Evolutionary conservation across 2,113 vertebrate species (phyloP).

Genomic region (Progne subis): DNA sequence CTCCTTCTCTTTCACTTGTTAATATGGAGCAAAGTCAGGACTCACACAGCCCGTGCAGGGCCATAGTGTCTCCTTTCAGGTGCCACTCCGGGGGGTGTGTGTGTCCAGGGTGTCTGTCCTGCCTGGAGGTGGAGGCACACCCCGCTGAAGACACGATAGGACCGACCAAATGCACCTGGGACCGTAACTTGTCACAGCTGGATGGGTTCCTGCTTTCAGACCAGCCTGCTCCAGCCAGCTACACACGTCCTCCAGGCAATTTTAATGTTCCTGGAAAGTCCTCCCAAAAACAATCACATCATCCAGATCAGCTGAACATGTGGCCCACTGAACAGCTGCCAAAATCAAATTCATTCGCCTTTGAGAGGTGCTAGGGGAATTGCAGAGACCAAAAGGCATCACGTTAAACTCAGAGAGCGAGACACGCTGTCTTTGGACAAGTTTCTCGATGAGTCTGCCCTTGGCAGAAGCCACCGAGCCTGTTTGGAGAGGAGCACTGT

Average conservation of each 20-base stretch:
- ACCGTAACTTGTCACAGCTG: constrained; percentile 30
- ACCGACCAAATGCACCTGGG: constrained; percentile 40
- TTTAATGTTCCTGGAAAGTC: constrained; percentile 74
- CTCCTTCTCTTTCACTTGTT: background rate
- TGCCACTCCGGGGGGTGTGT: background rate
- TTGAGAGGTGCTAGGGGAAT: constrained; percentile 69
- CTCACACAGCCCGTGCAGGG: background rate
- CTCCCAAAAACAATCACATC: constrained; percentile 74
- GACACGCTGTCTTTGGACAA: constrained; percentile 62
- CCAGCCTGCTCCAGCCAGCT: constrained; percentile 63
- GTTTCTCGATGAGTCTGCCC: constrained; percentile 46
- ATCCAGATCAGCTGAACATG: constrained; percentile 71
- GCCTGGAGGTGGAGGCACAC: constrained; percentile 38
- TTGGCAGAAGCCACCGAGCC: constrained; percentile 27
- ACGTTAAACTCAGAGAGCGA: constrained; percentile 19
- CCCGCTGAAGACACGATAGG: background rate
- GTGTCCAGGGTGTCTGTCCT: constrained; percentile 1
- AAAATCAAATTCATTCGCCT: constrained; percentile 64
- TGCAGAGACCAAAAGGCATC: constrained; percentile 69
- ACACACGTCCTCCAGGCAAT: constrained; percentile 65
- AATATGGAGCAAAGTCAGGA: background rate
- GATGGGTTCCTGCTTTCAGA: constrained; percentile 58
- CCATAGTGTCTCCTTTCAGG: background rate
- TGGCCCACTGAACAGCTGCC: constrained; percentile 67
- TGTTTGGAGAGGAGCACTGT: background rate